Base-by-base conservation (phyloP, 2,113 vertebrate species). In the Corythaeola cristata region DNA sequence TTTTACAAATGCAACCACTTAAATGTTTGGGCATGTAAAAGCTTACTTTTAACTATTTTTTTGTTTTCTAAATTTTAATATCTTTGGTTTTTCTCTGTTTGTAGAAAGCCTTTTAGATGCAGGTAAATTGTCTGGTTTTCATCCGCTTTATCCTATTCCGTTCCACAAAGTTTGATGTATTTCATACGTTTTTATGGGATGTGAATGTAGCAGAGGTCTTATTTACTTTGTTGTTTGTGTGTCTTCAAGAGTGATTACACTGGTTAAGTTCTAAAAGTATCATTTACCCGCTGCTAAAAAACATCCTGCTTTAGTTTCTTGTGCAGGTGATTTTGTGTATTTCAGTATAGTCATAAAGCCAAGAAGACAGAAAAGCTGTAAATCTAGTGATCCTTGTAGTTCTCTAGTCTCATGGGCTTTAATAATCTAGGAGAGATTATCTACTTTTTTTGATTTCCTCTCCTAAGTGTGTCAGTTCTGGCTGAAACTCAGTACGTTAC, bases 401-500 rank as follows among this genome's bases (percentile, higher is more conserved):
- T 59, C 90, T 88, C 59, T 90, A 17, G 44, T 87, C 15, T 47
- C 79, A 33, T 35, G 69, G 59, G 80, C 60, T 95, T 90, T 86
- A 88, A 75, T 89, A 96, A 81, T 89, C 62, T 41, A 44, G 53
- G 68, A 60, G 33, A 82, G 72, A 88, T 92, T 30, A 35, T 53
- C 60, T 74, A 20, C 85, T 32, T 79, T 95, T 91, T 44, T 96
- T 93, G 10, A 94, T 26, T 32, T 11, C 11, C 7, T 3, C 11
- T 30, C 53, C 28, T 11, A 30, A 4, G 85, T 97, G 94, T 96
- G 92, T 84, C 27, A 60, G 17, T 95, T 97, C 83, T 90, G 87
- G 78, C 52, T 96, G 89, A 97, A 97, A 95, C 77, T 93, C 92
- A 92, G 13, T 89, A 66, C 96, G 88, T 95, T 78, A 47, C 30